Conservation (phyloP, 2,888 invertebrate genomes). For the Pseudococcus longispinus region DNA sequence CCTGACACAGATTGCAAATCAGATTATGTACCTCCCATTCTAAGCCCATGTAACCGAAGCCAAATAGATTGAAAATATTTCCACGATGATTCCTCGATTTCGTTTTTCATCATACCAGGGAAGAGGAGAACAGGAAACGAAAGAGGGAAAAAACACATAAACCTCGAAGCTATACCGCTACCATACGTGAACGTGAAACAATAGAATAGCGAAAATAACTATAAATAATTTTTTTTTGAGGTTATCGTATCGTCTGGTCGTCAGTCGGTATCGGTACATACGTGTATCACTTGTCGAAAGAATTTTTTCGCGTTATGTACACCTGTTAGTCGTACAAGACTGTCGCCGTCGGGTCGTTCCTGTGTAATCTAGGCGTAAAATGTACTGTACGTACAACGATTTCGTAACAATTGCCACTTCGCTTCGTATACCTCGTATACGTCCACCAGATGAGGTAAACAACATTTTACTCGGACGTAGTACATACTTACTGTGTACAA, state of each 20-base stretch:
- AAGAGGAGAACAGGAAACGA: too few species aligned
- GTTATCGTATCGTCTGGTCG: background rate
- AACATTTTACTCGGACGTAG: background rate
- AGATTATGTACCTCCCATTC: too few species aligned
- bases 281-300: background rate
- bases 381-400: background rate
- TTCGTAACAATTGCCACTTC: background rate
- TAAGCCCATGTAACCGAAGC: too few species aligned
- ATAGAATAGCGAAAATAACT: background rate
- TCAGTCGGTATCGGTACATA: background rate
- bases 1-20: too few species aligned
- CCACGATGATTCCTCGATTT: too few species aligned
- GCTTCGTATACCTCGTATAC: background rate
- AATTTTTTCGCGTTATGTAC: background rate
- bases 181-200: background rate
- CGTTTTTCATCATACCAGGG: too few species aligned
- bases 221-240: background rate
- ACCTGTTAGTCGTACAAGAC: background rate
- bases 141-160: too few species aligned
- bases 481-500: background rate
- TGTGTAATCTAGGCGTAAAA: background rate
- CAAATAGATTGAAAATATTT: too few species aligned
- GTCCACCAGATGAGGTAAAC: background rate
- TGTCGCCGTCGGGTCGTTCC: background rate
- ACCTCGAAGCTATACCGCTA: too few species aligned